Conservation (phyloP, 2,113 vertebrate genomes). For the Tetrax tetrax region DNA sequence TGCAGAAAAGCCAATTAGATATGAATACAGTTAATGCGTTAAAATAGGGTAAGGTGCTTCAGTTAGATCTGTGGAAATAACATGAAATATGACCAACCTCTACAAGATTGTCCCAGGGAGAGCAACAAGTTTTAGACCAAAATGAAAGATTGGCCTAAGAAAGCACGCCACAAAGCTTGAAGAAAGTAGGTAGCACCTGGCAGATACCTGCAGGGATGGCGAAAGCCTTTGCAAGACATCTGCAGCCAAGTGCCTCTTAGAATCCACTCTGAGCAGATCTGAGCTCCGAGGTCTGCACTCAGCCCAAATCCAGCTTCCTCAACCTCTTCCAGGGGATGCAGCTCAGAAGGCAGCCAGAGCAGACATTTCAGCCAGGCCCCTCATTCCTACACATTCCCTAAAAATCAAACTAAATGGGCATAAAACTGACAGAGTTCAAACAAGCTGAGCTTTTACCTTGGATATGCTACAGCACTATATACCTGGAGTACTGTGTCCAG, state of each 20-base stretch:
- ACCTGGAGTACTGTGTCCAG: no score
- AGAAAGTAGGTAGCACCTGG: neutral
- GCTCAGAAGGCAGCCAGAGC: no score
- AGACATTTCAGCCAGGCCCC: no score
- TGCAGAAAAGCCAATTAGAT: neutral
- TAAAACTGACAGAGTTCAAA: no score
- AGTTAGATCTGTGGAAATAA: neutral
- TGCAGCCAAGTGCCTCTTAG: neutral
- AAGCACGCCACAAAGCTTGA: neutral
- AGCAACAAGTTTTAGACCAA: neutral
- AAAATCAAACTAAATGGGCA: no score
- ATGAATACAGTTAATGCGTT: neutral
- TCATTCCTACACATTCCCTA: no score
- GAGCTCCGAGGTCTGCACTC: neutral
- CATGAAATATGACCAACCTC: neutral
- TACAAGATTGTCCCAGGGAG: neutral
- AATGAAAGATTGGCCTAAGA: neutral
- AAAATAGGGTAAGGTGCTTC: neutral
- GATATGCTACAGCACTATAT: no score
- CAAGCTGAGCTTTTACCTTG: no score
- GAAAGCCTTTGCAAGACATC: neutral
- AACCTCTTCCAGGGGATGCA: neutral
- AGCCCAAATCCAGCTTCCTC: neutral
- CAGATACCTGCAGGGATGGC: neutral
- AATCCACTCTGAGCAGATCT: neutral